phyloP scores from a whole-genome alignment of 2,797 vertebrate species.

The Oryzias dopingdopingensis region DNA sequence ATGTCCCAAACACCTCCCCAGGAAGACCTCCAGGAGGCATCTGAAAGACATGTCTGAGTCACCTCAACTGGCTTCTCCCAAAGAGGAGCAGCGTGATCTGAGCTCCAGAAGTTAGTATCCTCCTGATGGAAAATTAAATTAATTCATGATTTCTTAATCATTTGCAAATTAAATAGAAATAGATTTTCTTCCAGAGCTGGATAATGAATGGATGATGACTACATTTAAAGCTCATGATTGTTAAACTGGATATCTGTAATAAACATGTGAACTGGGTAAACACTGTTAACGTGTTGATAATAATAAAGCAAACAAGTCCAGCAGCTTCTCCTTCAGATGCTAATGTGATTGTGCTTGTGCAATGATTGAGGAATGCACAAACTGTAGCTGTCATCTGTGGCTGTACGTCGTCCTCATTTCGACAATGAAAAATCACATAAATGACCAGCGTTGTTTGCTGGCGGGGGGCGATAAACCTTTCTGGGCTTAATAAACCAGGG shows the following conservation, averaged over 20 bases:
- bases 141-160: constrained; percentile 9
- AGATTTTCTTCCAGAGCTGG: constrained; percentile 5
- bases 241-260: constrained; percentile 45
- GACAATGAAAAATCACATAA: constrained; percentile 60
- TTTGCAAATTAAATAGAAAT: constrained; percentile 15
- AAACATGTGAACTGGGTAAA: constrained; percentile 36
- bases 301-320: constrained; percentile 61
- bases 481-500: constrained; percentile 40
- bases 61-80: not conserved
- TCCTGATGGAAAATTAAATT: constrained; percentile 6
- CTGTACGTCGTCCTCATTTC: constrained; percentile 49
- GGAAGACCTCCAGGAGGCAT: not conserved
- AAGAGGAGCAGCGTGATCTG: not conserved
- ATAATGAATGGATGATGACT: constrained; percentile 46
- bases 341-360: constrained; percentile 68
- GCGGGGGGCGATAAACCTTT: constrained; percentile 45
- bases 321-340: constrained; percentile 60
- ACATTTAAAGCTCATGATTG: constrained; percentile 35
- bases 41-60: not conserved
- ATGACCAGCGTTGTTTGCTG: constrained; percentile 51
- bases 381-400: constrained; percentile 46
- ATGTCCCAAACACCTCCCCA: not conserved
- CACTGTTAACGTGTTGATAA: constrained; percentile 38
- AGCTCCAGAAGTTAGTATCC: not conserved
- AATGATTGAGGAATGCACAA: constrained; percentile 63